Conservation (phyloP, 2,888 invertebrate species). For the Spodoptera picta region DNA sequence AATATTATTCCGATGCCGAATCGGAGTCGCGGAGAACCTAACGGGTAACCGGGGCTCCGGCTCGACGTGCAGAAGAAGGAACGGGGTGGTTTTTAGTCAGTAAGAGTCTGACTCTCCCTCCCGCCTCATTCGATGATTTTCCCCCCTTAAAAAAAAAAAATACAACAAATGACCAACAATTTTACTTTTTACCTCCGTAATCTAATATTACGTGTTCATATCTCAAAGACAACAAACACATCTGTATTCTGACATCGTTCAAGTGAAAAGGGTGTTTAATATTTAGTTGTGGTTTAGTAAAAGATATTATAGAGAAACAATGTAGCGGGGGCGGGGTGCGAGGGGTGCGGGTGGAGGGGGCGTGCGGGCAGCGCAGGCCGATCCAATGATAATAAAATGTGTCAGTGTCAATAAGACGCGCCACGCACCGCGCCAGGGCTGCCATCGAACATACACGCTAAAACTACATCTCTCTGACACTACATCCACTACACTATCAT, state of each 20-base stretch:
- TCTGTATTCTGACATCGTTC: conserved; percentile 50
- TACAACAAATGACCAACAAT: too few species aligned
- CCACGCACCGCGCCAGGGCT: conserved; percentile 12
- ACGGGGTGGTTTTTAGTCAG: too few species aligned
- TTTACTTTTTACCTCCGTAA: background rate
- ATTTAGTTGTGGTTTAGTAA: conserved; percentile 56
- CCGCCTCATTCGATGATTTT: too few species aligned
- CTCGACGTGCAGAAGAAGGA: too few species aligned
- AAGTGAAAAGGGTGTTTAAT: conserved; percentile 53
- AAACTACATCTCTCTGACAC: background rate
- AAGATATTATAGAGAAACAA: conserved; percentile 56
- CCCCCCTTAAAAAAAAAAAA: too few species aligned
- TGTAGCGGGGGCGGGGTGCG: conserved; percentile 18
- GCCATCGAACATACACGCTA: background rate
- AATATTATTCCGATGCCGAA: too few species aligned
- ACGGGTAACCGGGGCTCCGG: too few species aligned
- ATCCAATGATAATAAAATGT: conserved; percentile 67
- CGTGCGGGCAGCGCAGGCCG: conserved; percentile 20
- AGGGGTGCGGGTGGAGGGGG: background rate
- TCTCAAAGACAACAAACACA: conserved; percentile 25
- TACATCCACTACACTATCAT: too few species aligned
- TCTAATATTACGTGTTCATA: conserved; percentile 7
- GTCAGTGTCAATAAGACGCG: conserved; percentile 63
- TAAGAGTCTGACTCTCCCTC: too few species aligned
- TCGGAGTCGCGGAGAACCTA: too few species aligned